Evolutionary conservation across 2,797 vertebrate species (phyloP), one percentile per base, ranked within the genome.

Genomic region (Chelmon rostratus): DNA sequence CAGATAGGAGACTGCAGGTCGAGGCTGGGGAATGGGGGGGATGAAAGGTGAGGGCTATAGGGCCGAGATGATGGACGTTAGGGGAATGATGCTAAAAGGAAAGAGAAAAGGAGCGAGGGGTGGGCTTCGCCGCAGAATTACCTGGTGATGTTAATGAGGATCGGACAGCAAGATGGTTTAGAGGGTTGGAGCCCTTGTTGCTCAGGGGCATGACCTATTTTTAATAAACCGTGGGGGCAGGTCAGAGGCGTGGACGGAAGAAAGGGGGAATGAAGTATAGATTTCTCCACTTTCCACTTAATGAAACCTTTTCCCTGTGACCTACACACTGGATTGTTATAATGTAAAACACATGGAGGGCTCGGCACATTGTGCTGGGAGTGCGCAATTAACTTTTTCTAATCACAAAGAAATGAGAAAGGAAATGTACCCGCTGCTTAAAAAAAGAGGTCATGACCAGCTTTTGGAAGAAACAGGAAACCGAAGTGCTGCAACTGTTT

Each of bases 11-110:
- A 78, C 67, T 21, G 76, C 58, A 68, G 88, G 88, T 83, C 58
- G 69, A 79, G 84, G 70, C 75, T 68, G 79, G 87, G 85, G 75
- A 87, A 61, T 52, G 25, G 37, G 21, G 54, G 58, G 53, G 77
- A 42, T 81, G 81, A 69, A 31, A 88, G 90, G 82, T 91, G 82
- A 91, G 76, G 78, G 81, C 86, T 78, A 25, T 16, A 68, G 80
- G 87, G 87, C 63, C 42, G 53, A 59, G 46, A 79, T 86, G 89
- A 84, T 83, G 79, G 77, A 81, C 67, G 78, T 46, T 68, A 16
- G 40, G 31, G 68, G 50, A 53, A 57, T 35, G 75, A 57, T 21
- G 46, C 62, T 58, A 64, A 68, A 52, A 79, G 69, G 52, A 38
- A 50, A 38, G 12, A 75, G 62, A 37, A 35, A 58, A 47, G 56